phyloP scores from a whole-genome alignment of 2,888 invertebrate genomes.

The Villa cingulata region DNA sequence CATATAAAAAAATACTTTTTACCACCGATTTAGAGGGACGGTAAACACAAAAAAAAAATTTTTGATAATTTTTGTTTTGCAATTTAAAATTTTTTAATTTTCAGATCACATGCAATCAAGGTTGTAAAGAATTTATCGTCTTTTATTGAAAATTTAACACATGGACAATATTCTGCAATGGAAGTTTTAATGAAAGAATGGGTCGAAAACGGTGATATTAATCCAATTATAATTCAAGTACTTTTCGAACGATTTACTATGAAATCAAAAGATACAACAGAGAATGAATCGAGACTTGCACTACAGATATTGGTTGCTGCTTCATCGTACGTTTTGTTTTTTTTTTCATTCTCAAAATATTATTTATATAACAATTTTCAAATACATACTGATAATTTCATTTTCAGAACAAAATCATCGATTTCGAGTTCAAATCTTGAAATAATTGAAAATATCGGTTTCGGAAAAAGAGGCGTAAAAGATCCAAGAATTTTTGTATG shows the following conservation, averaged over 20 bases:
- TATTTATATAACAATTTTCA: neutral
- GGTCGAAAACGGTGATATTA: conserved; percentile 43
- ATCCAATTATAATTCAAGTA: conserved; percentile 46
- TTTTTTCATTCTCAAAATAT: neutral
- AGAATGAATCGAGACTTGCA: conserved; percentile 58
- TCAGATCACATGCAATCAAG: conserved; percentile 39
- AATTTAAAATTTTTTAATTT: neutral
- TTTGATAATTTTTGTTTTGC: neutral
- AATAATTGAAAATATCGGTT: conserved; percentile 57
- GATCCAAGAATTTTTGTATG: conserved; percentile 30
- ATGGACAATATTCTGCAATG: conserved; percentile 47
- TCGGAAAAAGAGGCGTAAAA: conserved; percentile 37
- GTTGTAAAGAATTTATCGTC: conserved; percentile 47
- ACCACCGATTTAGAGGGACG: conserved; percentile 30
- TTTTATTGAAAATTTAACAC: conserved; percentile 40
- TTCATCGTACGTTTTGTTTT: conserved; percentile 35
- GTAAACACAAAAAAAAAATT: conserved; percentile 15
- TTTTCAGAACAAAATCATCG: conserved; percentile 41
- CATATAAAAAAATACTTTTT: conserved; percentile 46
- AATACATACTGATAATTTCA: neutral
- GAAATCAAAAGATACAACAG: conserved; percentile 53
- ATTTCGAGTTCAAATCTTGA: conserved; percentile 55
- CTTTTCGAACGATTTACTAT: conserved; percentile 76
- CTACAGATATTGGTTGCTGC: conserved; percentile 67
- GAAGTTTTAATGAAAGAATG: conserved; percentile 49